These are phyloP conservation scores for Ormyrus nitidulus DNA, from an alignment of 2,888 invertebrate genomes.

Conservation along the genomic window DNA sequence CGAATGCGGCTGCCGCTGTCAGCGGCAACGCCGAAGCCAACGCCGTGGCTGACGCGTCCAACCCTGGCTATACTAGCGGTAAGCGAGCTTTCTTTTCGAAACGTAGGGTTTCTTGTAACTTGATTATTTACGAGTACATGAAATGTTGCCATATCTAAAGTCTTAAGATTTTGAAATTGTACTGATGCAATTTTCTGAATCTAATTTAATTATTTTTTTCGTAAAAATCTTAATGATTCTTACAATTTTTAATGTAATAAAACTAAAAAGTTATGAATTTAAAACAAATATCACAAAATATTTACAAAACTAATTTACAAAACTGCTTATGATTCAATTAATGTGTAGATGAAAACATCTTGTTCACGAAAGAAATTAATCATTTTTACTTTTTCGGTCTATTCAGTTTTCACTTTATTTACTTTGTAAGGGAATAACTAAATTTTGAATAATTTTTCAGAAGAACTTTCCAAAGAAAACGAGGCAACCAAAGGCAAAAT, in stretches of 20 bases:
- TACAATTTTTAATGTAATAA: too few relatives aligned
- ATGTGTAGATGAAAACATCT: not conserved
- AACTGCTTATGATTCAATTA: not conserved
- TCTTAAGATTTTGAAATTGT: not conserved
- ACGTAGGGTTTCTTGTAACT: not conserved
- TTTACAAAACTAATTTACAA: not conserved
- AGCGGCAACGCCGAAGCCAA: slow-evolving; percentile 35
- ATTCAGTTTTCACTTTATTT: not conserved
- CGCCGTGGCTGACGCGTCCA: slow-evolving; percentile 37
- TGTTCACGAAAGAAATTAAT: not conserved
- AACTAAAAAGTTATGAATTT: too few relatives aligned
- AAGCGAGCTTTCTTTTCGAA: slow-evolving; percentile 20
- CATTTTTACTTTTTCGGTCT: not conserved
- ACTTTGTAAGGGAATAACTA: not conserved
- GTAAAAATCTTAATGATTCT: too few relatives aligned
- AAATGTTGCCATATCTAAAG: not conserved
- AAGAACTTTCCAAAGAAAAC: slow-evolving; percentile 82
- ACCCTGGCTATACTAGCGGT: slow-evolving; percentile 67
- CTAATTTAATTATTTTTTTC: too few relatives aligned
- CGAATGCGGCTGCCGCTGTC: slow-evolving; percentile 24
- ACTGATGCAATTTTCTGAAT: not conserved
- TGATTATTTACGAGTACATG: too few relatives aligned
- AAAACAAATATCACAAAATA: too few relatives aligned
- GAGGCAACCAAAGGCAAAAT: slow-evolving; percentile 90
- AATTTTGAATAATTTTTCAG: slow-evolving; percentile 59